These are phyloP conservation scores for Microplitis manilae DNA, from an alignment of 2,888 invertebrate species.

Conservation along the genomic window DNA sequence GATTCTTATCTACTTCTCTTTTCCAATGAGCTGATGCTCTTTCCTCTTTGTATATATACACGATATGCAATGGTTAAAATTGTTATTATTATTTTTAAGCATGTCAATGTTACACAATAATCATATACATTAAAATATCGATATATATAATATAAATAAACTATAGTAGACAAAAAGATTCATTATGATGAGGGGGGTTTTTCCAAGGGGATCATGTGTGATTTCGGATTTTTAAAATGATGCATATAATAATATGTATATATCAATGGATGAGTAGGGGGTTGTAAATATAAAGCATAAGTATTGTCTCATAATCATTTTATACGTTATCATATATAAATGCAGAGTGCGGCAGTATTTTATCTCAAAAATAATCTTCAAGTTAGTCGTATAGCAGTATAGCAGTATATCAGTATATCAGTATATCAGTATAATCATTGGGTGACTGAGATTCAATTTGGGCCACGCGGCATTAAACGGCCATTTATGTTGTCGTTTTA, in stretches of 20 bases:
- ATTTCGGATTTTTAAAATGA: neutral
- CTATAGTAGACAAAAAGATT: slow-evolving; percentile 36
- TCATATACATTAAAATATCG: neutral
- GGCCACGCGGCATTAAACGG: slow-evolving; percentile 60
- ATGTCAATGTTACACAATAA: no score
- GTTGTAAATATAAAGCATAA: slow-evolving; percentile 50
- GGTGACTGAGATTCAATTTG: slow-evolving; percentile 66
- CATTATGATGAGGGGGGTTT: slow-evolving; percentile 15
- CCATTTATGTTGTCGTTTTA: slow-evolving; percentile 55
- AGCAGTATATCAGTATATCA: no score
- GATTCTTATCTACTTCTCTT: slow-evolving; percentile 67
- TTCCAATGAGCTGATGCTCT: slow-evolving; percentile 68
- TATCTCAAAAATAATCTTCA: slow-evolving; percentile 47
- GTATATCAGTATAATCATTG: slow-evolving; percentile 43
- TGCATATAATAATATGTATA: no score
- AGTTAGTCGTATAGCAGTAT: slow-evolving; percentile 45
- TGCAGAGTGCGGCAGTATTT: slow-evolving; percentile 55
- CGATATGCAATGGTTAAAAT: neutral
- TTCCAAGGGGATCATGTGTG: neutral
- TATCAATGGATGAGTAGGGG: slow-evolving; percentile 43
- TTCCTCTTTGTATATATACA: slow-evolving; percentile 66
- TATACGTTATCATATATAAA: neutral
- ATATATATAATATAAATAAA: slow-evolving; percentile 4
- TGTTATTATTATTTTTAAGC: no score
- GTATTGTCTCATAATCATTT: slow-evolving; percentile 47